A percentile compares a stretch with the other conserved stretches of the same genome.
These are phyloP conservation scores for Micropoecilia bifurca DNA, from an alignment of 2,797 vertebrate genomes.

Conservation along the genomic window DNA sequence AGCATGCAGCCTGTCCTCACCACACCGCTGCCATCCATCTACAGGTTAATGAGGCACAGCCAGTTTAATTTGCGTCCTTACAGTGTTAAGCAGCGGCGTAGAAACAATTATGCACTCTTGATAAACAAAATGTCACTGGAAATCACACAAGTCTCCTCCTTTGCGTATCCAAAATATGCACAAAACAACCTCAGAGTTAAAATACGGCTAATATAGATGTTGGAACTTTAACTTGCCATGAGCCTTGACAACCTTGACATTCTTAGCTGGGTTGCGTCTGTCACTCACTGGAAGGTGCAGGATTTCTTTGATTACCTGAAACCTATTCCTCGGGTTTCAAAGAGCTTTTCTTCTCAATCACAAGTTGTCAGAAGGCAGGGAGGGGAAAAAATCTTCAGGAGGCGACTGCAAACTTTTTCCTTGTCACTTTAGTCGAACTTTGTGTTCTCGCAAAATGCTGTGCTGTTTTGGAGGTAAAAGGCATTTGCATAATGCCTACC, in stretches of 20 bases:
- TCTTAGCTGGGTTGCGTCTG: neutral
- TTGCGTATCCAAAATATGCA: neutral
- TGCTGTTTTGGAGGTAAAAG: neutral
- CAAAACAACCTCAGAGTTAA: neutral
- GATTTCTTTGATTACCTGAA: constrained; percentile 6
- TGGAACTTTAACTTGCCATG: neutral
- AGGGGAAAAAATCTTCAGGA: neutral
- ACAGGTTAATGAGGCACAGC: constrained; percentile 67
- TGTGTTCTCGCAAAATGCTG: neutral
- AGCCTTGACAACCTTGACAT: constrained; percentile 1
- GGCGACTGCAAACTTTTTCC: neutral
- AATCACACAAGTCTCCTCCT: neutral
- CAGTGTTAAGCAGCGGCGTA: constrained; percentile 24
- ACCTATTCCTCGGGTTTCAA: neutral
- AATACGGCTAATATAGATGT: neutral
- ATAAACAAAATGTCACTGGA: neutral
- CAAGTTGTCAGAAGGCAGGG: neutral
- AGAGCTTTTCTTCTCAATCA: constrained; percentile 1
- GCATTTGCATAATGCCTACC: neutral
- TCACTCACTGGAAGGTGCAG: neutral
- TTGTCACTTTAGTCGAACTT: neutral
- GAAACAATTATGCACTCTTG: constrained; percentile 34
- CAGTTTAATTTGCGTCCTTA: constrained; percentile 18
- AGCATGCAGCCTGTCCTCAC: constrained; percentile 57
- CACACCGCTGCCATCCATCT: constrained; percentile 65